phyloP scores from a whole-genome alignment of 2,797 vertebrate species.

The Eremophila alpestris region DNA sequence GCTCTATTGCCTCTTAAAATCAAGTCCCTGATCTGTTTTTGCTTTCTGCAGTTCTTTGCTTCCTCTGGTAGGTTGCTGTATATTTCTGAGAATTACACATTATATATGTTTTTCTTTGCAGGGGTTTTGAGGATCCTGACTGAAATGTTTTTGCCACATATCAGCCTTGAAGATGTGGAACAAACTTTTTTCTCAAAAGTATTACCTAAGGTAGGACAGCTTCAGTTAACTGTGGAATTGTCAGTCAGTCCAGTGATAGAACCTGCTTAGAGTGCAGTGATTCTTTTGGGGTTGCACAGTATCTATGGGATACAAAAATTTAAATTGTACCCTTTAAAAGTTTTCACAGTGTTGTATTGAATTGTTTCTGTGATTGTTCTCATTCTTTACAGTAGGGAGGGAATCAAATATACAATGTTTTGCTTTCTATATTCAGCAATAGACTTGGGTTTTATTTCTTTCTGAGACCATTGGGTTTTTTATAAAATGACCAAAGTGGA shows the following conservation, averaged over 20 bases:
- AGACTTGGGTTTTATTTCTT: not conserved
- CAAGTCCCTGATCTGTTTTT: not conserved
- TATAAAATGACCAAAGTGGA: not conserved
- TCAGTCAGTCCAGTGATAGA: not conserved
- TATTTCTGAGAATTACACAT: not conserved
- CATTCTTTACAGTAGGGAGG: not conserved
- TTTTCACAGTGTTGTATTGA: not conserved
- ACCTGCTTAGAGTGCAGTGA: not conserved
- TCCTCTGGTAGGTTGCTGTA: not conserved
- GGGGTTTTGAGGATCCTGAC: conserved; percentile 89
- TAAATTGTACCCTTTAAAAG: not conserved
- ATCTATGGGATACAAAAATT: not conserved
- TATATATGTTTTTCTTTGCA: conserved; percentile 64
- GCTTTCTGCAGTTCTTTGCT: not conserved
- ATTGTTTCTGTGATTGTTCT: not conserved
- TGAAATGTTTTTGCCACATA: conserved; percentile 91
- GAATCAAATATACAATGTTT: not conserved
- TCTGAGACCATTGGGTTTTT: not conserved
- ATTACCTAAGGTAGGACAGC: conserved; percentile 86
- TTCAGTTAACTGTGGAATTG: not conserved
- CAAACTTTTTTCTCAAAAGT: conserved; percentile 87
- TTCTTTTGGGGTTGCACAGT: not conserved
- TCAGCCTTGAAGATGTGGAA: conserved; percentile 84
- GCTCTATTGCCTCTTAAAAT: not conserved
- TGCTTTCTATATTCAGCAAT: not conserved